A percentile compares a stretch with the other conserved stretches of the same genome.
phyloP scores from a whole-genome alignment of 2,113 vertebrate species.

The Nothocercus julius region DNA sequence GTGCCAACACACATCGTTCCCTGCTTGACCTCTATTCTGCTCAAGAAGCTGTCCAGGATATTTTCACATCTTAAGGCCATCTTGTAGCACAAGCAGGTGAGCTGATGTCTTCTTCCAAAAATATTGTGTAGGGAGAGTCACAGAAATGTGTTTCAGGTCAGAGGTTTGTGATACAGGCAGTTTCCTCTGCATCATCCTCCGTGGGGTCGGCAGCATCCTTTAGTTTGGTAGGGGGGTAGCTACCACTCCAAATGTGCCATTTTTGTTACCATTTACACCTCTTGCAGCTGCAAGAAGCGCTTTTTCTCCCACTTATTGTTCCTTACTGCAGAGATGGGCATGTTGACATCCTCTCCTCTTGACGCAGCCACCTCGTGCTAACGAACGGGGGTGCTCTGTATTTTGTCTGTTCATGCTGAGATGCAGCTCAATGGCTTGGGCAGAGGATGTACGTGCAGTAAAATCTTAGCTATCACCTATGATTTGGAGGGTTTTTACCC shows the following conservation, averaged over 20 bases:
- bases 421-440: not conserved
- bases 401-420: not conserved
- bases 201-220: not conserved
- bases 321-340: not conserved
- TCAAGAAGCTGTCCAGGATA: not conserved
- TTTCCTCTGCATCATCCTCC: not conserved
- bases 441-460: not conserved
- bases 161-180: not conserved
- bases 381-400: not conserved
- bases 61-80: not conserved
- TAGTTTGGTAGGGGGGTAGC: not conserved
- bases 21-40: not conserved
- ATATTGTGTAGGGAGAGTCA: not conserved
- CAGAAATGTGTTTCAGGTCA: not conserved
- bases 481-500: not conserved
- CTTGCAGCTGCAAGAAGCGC: not conserved
- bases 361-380: not conserved
- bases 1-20: accelerated
- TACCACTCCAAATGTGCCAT: not conserved
- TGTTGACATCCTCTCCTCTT: not conserved
- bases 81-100: not conserved
- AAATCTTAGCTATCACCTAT: not conserved
- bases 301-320: not conserved
- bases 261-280: not conserved
- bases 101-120: not conserved